Conservation (phyloP, 2,113 vertebrate species). For the Chloebia gouldiae region DNA sequence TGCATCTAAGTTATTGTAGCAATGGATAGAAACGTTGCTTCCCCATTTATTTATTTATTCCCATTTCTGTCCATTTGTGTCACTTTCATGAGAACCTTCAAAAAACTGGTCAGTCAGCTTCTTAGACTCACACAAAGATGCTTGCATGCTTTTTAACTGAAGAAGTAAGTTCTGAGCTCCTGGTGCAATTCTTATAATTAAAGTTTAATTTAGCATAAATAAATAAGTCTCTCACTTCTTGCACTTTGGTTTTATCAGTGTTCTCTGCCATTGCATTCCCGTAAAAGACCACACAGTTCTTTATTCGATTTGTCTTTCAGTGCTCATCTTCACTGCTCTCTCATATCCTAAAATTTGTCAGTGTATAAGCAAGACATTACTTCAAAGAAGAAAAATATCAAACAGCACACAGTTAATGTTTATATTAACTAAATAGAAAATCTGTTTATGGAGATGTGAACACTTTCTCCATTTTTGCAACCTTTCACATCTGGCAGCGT, state of each 20-base stretch:
- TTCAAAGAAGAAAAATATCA: background rate
- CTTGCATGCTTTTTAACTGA: background rate
- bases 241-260: background rate
- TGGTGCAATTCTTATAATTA: background rate
- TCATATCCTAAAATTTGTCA: background rate
- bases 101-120: background rate
- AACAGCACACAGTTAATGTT: background rate
- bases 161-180: background rate
- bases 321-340: background rate
- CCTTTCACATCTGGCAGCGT: background rate
- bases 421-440: background rate
- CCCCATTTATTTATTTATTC: background rate
- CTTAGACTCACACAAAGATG: background rate
- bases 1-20: background rate
- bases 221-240: background rate
- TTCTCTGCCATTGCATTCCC: background rate
- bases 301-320: background rate
- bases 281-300: background rate
- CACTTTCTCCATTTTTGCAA: background rate
- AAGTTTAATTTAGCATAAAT: conserved; percentile 1
- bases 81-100: background rate
- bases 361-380: background rate
- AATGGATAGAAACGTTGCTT: background rate
- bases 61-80: background rate
- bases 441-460: background rate